phyloP scores from a whole-genome alignment of 35 echinoderm and acorn worm genomes.

The Apostichopus parvimensis region DNA sequence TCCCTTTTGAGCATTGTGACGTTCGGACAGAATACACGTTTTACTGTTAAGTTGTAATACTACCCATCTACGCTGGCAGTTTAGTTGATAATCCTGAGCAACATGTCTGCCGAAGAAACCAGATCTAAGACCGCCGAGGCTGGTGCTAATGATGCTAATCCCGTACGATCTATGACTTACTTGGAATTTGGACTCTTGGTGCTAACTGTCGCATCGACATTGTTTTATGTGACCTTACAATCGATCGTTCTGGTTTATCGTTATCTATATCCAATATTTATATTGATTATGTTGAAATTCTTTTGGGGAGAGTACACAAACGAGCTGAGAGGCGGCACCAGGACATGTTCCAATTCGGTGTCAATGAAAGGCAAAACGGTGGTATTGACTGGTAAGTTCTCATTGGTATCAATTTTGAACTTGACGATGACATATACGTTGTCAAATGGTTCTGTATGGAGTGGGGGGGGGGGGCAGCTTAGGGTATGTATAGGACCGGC shows the following conservation, averaged over 20 bases:
- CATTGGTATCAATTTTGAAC: too few species aligned
- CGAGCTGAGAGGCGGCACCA: slow-evolving; percentile 42
- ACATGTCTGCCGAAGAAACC: neutral
- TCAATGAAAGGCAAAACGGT: slow-evolving; percentile 48
- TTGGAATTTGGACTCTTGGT: slow-evolving; percentile 35
- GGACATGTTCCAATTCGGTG: neutral
- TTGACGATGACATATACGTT: too few species aligned
- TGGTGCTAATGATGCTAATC: neutral
- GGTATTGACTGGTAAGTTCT: slow-evolving; percentile 48
- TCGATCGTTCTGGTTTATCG: slow-evolving; percentile 3
- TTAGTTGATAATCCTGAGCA: neutral
- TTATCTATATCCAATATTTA: slow-evolving; percentile 8
- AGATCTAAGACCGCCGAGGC: neutral
- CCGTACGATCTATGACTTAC: slow-evolving; percentile 9
- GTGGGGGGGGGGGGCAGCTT: too few species aligned
- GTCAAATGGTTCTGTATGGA: too few species aligned
- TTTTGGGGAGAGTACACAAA: slow-evolving; percentile 28
- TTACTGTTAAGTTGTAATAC: neutral
- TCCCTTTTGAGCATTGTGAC: too few species aligned
- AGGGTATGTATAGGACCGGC: too few species aligned
- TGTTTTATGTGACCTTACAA: neutral
- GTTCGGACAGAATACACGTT: too few species aligned
- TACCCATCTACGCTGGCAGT: neutral
- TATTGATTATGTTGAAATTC: neutral
- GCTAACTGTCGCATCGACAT: neutral